phyloP scores from a whole-genome alignment of 2,888 invertebrate genomes.

The Chamaedrilus cognettii region DNA sequence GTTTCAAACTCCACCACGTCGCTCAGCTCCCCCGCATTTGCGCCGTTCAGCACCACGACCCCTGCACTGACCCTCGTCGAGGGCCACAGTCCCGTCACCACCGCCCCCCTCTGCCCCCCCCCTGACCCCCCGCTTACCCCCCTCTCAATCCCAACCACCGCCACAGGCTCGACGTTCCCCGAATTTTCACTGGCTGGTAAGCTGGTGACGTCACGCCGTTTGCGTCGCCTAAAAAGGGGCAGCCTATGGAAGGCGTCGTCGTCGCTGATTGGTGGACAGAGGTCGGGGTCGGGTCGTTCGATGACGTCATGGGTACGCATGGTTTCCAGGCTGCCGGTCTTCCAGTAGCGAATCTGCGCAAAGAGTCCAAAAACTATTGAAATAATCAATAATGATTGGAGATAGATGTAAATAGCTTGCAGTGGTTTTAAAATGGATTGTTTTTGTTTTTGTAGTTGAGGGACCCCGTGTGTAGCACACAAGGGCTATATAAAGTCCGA shows the following conservation, averaged over 20 bases:
- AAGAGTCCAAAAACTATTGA: background rate
- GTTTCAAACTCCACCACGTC: constrained; percentile 66
- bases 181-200: too few relatives aligned
- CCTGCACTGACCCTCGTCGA: constrained; percentile 75
- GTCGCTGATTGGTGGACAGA: background rate
- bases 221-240: background rate
- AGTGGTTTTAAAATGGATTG: too few relatives aligned
- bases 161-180: too few relatives aligned
- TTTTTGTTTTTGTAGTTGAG: too few relatives aligned
- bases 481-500: too few relatives aligned
- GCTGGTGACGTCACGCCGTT: too few relatives aligned
- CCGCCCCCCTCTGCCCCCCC: background rate
- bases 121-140: background rate
- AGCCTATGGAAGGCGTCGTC: background rate
- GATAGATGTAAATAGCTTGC: too few relatives aligned
- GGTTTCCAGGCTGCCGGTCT: constrained; percentile 11
- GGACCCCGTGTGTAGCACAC: too few relatives aligned
- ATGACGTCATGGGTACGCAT: constrained; percentile 2
- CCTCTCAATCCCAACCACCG: too few relatives aligned
- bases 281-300: constrained; percentile 9
- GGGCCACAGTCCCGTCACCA: constrained; percentile 45
- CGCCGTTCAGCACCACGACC: constrained; percentile 61
- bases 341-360: constrained; percentile 27
- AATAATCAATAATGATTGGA: too few relatives aligned
- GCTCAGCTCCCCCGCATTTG: constrained; percentile 61